phyloP scores from a whole-genome alignment of 2,113 vertebrate genomes.

The Cichladusa arquata region DNA sequence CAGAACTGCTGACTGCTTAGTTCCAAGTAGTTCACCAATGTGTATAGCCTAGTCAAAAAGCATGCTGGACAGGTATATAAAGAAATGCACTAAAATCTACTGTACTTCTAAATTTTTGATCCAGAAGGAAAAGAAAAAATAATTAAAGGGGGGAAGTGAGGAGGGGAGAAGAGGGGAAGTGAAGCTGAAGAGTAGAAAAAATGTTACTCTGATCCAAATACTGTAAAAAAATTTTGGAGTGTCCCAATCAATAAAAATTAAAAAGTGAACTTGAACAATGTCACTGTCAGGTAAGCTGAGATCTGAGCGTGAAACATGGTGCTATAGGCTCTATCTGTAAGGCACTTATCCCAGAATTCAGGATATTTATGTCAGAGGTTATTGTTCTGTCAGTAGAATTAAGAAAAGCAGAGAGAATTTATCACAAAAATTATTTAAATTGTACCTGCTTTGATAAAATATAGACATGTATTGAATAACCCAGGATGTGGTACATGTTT shows the following conservation, averaged over 20 bases:
- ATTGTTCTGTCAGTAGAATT: not conserved
- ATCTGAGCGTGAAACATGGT: not conserved
- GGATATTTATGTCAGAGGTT: not conserved
- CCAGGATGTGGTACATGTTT: not conserved
- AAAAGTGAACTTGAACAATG: not conserved
- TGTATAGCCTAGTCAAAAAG: not conserved
- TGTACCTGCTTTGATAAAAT: not conserved
- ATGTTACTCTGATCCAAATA: not conserved
- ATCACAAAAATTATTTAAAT: not conserved
- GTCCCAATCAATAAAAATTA: not conserved
- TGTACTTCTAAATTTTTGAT: not conserved
- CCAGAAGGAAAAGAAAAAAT: not conserved
- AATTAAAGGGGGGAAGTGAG: fast-evolving
- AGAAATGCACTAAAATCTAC: not conserved
- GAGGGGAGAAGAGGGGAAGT: not conserved
- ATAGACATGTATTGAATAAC: not conserved
- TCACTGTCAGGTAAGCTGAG: not conserved
- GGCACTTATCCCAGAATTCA: not conserved
- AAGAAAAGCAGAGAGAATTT: not conserved
- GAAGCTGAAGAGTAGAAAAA: not conserved
- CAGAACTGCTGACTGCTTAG: constrained; percentile 34
- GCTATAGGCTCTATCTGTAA: not conserved
- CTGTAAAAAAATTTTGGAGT: not conserved
- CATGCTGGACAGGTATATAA: not conserved
- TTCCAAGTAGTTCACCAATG: not conserved